Evolutionary conservation across 2,888 invertebrate species (phyloP).

Genomic region (Pollenia labialis): DNA sequence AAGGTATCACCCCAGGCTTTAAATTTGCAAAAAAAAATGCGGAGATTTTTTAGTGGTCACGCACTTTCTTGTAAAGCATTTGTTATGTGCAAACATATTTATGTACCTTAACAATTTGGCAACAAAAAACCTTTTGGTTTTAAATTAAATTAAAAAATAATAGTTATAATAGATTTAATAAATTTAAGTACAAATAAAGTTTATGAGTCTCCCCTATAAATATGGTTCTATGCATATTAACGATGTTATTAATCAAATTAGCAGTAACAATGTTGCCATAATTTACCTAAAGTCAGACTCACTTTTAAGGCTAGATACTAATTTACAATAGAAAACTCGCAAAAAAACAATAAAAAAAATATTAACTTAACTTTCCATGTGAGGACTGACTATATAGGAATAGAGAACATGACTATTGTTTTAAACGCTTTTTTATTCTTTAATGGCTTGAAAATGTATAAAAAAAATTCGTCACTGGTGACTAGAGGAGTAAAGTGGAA

Average conservation of each 20-base stretch:
- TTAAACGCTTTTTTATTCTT: background rate
- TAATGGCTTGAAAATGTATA: background rate
- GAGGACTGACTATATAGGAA: conserved; percentile 10
- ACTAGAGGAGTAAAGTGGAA: background rate
- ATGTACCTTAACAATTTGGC: background rate
- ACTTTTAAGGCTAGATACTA: conserved; percentile 20
- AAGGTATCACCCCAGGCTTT: too few species aligned
- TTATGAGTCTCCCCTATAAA: background rate
- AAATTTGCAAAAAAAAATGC: too few species aligned
- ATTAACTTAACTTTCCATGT: background rate
- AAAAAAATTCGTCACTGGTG: background rate
- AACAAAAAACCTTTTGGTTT: background rate
- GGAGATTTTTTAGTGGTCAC: too few species aligned
- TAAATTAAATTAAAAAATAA: too few species aligned
- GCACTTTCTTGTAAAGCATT: too few species aligned
- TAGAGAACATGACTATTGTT: background rate
- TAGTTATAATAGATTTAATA: conserved; percentile 17
- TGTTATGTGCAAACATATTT: too few species aligned
- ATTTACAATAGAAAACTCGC: background rate
- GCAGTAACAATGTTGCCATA: conserved; percentile 44
- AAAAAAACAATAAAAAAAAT: background rate
- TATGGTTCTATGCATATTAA: conserved; percentile 42
- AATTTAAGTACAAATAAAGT: conserved; percentile 33
- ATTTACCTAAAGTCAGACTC: background rate
- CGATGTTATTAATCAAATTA: conserved; percentile 50